These are phyloP conservation scores for Hydropsyche betteni DNA, from an alignment of 2,888 invertebrate species.

Conservation along the genomic window DNA sequence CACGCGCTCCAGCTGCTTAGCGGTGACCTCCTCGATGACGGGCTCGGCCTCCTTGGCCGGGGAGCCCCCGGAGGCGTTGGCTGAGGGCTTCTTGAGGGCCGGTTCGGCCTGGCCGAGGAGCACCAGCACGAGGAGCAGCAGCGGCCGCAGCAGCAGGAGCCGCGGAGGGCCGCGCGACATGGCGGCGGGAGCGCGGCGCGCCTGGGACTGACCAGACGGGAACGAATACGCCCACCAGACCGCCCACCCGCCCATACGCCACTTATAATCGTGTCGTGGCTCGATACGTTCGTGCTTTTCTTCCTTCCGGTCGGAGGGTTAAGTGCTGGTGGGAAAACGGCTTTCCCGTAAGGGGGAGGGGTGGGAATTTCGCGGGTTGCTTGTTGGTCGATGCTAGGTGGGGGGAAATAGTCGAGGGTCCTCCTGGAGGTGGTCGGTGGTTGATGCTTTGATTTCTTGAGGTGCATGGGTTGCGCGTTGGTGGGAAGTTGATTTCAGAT, in stretches of 20 bases:
- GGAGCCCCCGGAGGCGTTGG: conserved; percentile 59
- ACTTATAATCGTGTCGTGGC: not conserved
- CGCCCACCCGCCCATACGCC: conserved; percentile 12
- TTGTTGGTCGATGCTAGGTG: too few relatives aligned
- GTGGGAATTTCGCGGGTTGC: too few relatives aligned
- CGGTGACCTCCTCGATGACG: conserved; percentile 92
- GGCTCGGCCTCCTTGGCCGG: conserved; percentile 68
- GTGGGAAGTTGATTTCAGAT: too few relatives aligned
- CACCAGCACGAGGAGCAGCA: conserved; percentile 65
- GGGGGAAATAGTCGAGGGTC: too few relatives aligned
- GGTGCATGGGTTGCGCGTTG: too few relatives aligned
- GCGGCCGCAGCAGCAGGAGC: conserved; percentile 65
- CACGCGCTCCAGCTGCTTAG: conserved; percentile 89
- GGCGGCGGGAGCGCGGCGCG: conserved; percentile 60
- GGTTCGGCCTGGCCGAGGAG: conserved; percentile 58
- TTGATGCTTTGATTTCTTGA: too few relatives aligned
- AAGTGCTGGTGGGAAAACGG: too few relatives aligned
- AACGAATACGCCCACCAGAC: conserved; percentile 18
- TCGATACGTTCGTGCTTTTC: too few relatives aligned
- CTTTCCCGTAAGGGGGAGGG: too few relatives aligned
- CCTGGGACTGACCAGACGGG: conserved; percentile 59
- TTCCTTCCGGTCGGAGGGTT: too few relatives aligned
- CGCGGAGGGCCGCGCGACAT: conserved; percentile 67
- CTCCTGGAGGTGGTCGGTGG: too few relatives aligned
- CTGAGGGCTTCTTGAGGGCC: conserved; percentile 57